A percentile compares a stretch with the other conserved stretches of the same genome.
These are phyloP conservation scores for Spilogale gracilis DNA, from an alignment of 2,113 vertebrate genomes.

Conservation along the genomic window DNA sequence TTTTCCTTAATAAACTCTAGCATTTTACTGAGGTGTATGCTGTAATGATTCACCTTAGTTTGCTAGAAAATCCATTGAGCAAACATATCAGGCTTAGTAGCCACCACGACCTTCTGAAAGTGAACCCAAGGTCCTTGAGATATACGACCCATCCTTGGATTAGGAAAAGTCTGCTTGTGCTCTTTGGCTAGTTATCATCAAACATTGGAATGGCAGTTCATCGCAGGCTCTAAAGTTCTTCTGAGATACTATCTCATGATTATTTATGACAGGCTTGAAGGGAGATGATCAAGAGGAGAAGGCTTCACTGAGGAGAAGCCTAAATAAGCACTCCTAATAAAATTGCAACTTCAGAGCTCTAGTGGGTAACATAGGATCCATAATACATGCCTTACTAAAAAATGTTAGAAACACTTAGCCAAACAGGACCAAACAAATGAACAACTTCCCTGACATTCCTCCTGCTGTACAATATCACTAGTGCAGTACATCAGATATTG, in stretches of 20 bases:
- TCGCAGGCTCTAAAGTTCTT: not conserved
- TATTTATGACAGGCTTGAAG: not conserved
- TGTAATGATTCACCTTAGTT: not conserved
- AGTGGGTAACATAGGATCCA: not conserved
- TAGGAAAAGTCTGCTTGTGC: not conserved
- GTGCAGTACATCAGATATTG: no score
- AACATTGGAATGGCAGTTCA: not conserved
- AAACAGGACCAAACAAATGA: not conserved
- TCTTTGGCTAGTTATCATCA: not conserved
- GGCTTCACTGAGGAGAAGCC: not conserved
- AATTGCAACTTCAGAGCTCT: not conserved
- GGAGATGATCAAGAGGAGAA: not conserved
- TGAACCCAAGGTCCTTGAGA: not conserved
- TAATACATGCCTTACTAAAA: not conserved
- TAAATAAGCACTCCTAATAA: not conserved
- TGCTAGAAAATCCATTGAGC: not conserved
- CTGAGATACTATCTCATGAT: not conserved
- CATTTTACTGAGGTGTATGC: not conserved
- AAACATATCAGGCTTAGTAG: not conserved
- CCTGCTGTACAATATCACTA: not conserved
- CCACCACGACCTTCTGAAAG: not conserved
- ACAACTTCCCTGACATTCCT: not conserved
- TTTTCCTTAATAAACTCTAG: not conserved
- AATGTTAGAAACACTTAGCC: not conserved
- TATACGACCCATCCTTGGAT: not conserved